Evolutionary conservation across 1,140 invertebrate species (phyloP), one percentile per base, ranked within the genome.

Genomic region (Heliconius nattereri): DNA sequence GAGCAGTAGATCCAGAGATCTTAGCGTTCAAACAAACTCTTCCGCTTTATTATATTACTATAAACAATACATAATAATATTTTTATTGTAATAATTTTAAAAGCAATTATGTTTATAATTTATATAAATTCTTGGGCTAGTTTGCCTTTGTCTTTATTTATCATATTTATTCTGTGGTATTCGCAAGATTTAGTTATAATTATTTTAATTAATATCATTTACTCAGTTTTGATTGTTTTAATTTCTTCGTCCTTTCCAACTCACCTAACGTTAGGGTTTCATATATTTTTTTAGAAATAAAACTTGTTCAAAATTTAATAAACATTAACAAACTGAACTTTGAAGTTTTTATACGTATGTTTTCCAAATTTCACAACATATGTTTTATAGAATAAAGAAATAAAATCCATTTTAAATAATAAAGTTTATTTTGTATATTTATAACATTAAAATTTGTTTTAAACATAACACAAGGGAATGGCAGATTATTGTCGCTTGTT

Each of bases 351-450:
- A 7, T 57, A 57, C 9, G 2, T 57, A 57, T n/a, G 7, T 45
- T 45, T 45, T 45, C 40, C 11, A 54, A 54, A 54, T 54, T 20
- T 23, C 5, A 60, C 3, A 60, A 23, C 8, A 60, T 26, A 60
- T 9, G 7, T 3, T 60, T 16, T 66, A 66, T n/a, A 66, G 13
- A 66, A 66, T n/a, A 66, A 1, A 66, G 3, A 66, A 66, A 37
- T 76, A 45, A 76, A 76, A 75, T 16, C 13, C 11, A 66, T 70
- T 19, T 70, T 71, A 76, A 76, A 76, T 76, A 76, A 76, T 76
- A 76, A 76, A 54, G n/a, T 66, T 37, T 76, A 74, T 73, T 75
- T 76, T 78, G 76, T 78, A 78, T 32, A 76, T 76, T 70, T 60
- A 71, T 76, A 76, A 76, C 75, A 76, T 60, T 60, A 70, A 70